Evolutionary conservation across 2,888 invertebrate species (phyloP).

Genomic region (Plebejus anna): DNA sequence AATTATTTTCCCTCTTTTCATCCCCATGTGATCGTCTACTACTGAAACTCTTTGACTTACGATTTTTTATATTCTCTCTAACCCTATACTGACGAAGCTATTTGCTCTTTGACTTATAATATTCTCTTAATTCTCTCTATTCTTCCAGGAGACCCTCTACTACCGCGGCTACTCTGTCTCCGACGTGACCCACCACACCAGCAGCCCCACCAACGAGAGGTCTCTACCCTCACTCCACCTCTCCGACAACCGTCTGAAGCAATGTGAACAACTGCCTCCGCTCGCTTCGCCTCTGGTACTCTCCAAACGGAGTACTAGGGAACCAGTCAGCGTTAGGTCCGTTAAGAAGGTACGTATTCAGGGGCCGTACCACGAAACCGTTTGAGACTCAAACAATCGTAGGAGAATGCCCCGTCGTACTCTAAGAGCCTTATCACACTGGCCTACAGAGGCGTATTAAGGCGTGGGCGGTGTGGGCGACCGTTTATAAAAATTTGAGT

Average conservation of each 20-base stretch:
- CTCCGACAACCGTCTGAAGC: conserved; percentile 58
- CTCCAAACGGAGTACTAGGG: conserved; percentile 55
- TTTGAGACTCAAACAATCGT: no score
- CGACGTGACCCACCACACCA: conserved; percentile 62
- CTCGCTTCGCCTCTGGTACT: conserved; percentile 69
- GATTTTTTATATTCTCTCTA: no score
- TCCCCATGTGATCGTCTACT: conserved; percentile 69
- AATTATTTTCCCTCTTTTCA: not conserved
- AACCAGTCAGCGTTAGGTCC: conserved; percentile 51
- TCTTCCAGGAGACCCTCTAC: conserved; percentile 68
- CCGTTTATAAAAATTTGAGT: no score
- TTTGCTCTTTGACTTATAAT: conserved; percentile 55
- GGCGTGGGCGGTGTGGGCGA: not conserved
- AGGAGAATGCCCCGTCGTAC: not conserved
- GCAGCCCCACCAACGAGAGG: conserved; percentile 63
- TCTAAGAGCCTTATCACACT: no score
- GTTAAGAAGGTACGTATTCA: conserved; percentile 53
- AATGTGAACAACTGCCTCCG: conserved; percentile 68
- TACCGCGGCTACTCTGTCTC: conserved; percentile 72
- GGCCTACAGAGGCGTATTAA: not conserved
- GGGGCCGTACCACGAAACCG: no score
- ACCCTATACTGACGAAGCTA: conserved; percentile 52
- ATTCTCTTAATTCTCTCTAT: not conserved
- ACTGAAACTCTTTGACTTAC: conserved; percentile 37
- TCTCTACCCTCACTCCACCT: conserved; percentile 65